Evolutionary conservation across 2,888 invertebrate genomes (phyloP).

Genomic region (Melinopterus prodromus): DNA sequence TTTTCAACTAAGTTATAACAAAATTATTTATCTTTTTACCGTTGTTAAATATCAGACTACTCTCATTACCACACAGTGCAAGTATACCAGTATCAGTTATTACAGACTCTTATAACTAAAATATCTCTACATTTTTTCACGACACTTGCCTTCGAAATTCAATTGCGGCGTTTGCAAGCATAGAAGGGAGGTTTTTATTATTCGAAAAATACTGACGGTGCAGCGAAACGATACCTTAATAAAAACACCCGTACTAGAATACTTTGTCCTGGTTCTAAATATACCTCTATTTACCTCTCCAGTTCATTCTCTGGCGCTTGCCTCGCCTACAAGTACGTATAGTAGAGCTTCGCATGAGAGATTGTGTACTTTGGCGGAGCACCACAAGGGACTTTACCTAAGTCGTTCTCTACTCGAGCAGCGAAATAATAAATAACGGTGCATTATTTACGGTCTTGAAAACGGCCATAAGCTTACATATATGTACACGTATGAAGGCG

Average conservation of each 20-base stretch:
- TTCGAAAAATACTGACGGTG: no score
- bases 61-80: no score
- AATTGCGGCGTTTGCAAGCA: no score
- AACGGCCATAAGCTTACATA: slow-evolving; percentile 33
- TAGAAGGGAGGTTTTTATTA: no score
- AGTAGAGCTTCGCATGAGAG: neutral
- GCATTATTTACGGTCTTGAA: slow-evolving; percentile 30
- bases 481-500: slow-evolving; percentile 25
- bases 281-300: neutral
- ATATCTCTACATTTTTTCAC: no score
- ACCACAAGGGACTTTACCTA: slow-evolving; percentile 25
- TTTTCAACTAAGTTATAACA: no score
- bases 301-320: neutral
- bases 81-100: no score
- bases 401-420: slow-evolving; percentile 20
- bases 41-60: no score
- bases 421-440: slow-evolving; percentile 27
- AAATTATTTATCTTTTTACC: no score
- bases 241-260: neutral
- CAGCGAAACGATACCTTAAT: no score
- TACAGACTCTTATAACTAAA: no score
- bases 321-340: neutral
- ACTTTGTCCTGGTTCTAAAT: neutral
- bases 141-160: no score
- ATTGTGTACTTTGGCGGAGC: slow-evolving; percentile 9